Percentiles rank a stretch among this genome's conserved stretches.
These are phyloP conservation scores for Ennomos quercinarius DNA, from an alignment of 2,888 invertebrate species.

Conservation along the genomic window DNA sequence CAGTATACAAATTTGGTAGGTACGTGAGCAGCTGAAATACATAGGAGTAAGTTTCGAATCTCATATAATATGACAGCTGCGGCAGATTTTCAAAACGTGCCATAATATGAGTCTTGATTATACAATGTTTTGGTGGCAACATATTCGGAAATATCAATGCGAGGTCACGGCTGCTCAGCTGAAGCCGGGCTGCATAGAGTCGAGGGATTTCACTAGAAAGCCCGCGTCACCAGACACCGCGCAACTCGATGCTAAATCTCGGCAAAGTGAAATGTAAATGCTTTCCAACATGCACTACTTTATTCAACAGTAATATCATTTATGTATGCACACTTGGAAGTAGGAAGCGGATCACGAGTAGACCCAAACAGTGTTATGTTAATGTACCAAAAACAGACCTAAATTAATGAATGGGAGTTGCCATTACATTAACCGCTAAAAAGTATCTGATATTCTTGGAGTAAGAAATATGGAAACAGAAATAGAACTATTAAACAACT, in stretches of 20 bases:
- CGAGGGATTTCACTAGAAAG: conserved; percentile 68
- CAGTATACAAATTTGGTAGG: neutral
- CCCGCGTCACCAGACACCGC: conserved; percentile 64
- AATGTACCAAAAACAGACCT: no score
- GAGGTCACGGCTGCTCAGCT: conserved; percentile 59
- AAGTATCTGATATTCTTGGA: no score
- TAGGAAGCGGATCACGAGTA: conserved; percentile 33
- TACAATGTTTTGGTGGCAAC: conserved; percentile 13
- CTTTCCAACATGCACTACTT: conserved; percentile 59
- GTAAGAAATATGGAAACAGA: no score
- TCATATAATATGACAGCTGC: conserved; percentile 1
- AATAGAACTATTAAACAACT: conserved; percentile 63
- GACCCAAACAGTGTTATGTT: neutral
- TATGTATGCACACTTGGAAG: conserved; percentile 24
- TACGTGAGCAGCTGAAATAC: neutral
- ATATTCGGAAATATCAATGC: conserved; percentile 51
- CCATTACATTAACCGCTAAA: no score
- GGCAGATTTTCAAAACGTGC: conserved; percentile 12
- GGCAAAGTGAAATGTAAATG: conserved; percentile 63
- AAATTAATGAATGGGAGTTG: no score
- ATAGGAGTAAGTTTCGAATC: conserved; percentile 4
- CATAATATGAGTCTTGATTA: conserved; percentile 11
- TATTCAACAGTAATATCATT: conserved; percentile 44
- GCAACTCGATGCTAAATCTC: conserved; percentile 63
- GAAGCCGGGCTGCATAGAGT: conserved; percentile 41